Evolutionary conservation across 2,888 invertebrate species (phyloP).

Genomic region (Drosophila borealis): DNA sequence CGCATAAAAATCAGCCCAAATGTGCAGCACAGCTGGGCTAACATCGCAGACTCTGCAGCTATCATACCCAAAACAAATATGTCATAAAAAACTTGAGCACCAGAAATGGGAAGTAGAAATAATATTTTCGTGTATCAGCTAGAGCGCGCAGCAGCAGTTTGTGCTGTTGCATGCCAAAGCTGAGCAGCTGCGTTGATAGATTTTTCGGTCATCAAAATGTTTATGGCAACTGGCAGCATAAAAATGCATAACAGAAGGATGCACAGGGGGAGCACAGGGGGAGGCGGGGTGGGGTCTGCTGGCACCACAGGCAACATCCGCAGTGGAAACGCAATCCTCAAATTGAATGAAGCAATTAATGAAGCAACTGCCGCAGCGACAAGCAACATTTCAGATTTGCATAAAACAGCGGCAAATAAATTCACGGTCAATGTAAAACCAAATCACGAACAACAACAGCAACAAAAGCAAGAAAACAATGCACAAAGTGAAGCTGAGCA

Average conservation of each 20-base stretch:
- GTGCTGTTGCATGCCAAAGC: not conserved
- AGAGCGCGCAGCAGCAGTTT: not conserved
- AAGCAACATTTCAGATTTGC: slow-evolving; percentile 49
- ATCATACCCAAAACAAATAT: not conserved
- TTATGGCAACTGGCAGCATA: slow-evolving; percentile 22
- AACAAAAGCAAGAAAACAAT: slow-evolving; percentile 36
- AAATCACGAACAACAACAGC: slow-evolving; percentile 46
- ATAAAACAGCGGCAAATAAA: slow-evolving; percentile 55
- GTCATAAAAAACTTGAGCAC: slow-evolving; percentile 2
- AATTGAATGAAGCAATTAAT: slow-evolving; percentile 64
- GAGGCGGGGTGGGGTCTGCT: no score
- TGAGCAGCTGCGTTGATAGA: slow-evolving; percentile 37
- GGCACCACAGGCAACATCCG: slow-evolving; percentile 42
- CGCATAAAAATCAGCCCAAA: not conserved
- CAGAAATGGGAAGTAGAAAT: not conserved
- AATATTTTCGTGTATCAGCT: slow-evolving; percentile 16
- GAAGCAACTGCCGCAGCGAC: slow-evolving; percentile 37
- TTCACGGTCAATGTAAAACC: slow-evolving; percentile 74
- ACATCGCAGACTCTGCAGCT: not conserved
- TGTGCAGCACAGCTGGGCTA: slow-evolving; percentile 13
- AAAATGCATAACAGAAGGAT: not conserved
- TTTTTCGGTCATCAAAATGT: slow-evolving; percentile 37
- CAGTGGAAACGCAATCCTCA: slow-evolving; percentile 22
- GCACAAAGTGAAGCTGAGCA: slow-evolving; percentile 8
- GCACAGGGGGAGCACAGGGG: no score